A percentile compares a stretch with the other conserved stretches of the same genome.
phyloP scores from a whole-genome alignment of 2,113 vertebrate genomes.

The Leptobrachium ailaonicum region DNA sequence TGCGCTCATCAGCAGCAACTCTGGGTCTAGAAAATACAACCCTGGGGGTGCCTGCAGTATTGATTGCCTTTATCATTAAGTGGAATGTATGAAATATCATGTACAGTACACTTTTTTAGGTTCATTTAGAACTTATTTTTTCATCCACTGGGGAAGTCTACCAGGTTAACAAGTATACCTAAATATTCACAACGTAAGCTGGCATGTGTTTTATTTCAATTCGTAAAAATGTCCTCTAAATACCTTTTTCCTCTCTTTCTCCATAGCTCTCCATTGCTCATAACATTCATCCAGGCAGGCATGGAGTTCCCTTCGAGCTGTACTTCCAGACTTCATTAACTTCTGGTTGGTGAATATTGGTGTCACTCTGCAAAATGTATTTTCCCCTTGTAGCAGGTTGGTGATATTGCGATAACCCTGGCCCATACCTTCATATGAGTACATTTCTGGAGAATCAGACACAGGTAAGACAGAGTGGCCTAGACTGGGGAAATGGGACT shows the following conservation, averaged over 20 bases:
- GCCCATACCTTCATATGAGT: slow-evolving; percentile 64
- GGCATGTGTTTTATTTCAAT: background rate
- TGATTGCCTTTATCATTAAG: no score
- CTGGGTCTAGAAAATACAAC: no score
- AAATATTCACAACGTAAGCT: background rate
- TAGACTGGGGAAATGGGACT: slow-evolving; percentile 56
- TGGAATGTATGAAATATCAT: no score
- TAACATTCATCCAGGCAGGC: slow-evolving; percentile 73
- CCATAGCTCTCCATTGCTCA: slow-evolving; percentile 75
- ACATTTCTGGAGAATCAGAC: slow-evolving; percentile 61
- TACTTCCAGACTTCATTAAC: slow-evolving; percentile 63
- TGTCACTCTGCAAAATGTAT: slow-evolving; percentile 60
- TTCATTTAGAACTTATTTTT: no score
- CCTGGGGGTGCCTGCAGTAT: no score
- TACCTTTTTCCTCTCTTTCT: slow-evolving; percentile 82
- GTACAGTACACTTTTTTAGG: no score
- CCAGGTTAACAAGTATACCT: background rate
- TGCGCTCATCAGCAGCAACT: no score
- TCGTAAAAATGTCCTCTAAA: slow-evolving; percentile 5
- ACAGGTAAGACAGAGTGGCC: slow-evolving; percentile 61
- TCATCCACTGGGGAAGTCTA: no score
- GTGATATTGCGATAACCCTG: slow-evolving; percentile 63
- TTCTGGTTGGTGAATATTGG: slow-evolving; percentile 65
- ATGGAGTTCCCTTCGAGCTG: slow-evolving; percentile 69
- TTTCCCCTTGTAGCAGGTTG: slow-evolving; percentile 60